Base-by-base conservation (phyloP, 2,797 vertebrate genomes). In the Cheirogaleus major region DNA sequence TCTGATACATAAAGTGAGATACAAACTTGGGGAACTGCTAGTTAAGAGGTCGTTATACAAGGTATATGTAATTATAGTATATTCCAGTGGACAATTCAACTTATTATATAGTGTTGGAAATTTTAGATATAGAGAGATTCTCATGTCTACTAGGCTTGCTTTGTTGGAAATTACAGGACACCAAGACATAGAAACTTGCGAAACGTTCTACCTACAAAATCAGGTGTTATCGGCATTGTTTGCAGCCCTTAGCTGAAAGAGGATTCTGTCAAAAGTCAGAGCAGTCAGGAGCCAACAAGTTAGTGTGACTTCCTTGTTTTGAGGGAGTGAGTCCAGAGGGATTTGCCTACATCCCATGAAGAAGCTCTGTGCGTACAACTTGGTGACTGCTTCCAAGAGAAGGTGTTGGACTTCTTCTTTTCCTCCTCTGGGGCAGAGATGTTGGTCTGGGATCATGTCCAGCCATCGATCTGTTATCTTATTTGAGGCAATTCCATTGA, bases 1-100 rank as follows among this genome's bases (percentile, higher is more conserved):
- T 93, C 63, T 95, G 59, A 91, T 50, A 79, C 4, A 61, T 84
- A 85, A 88, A 95, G 23, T 65, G 38, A 95, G 48, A 72, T 78
- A 35, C 10, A 79, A 22, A 57, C 45, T 93, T 79, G 22, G 82
- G 55, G 95, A 82, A 89, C 43, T 92, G 43, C 25, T 85, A 32
- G 50, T 63, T 76, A 72, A n/a, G 27, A 59, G 25, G 61, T 80
- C 83, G 20, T 70, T 72, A n/a, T 57, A 59, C 30, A 57, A 61
- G 23, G 4, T 70, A 27, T 61, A 15, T 91, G 13, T 84, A 73
- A 75, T 63, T 73, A 57, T 32, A 67, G 18, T 80, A 45, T 67
- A 61, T 63, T 7, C 15, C 43, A 90, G 3, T 23, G 35, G 27
- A 65, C 18, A 41, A 25, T 55, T 94, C 32, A 38, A 15, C 5